phyloP scores from a whole-genome alignment of 2,888 invertebrate species.

The Orthonychiurus folsomi region DNA sequence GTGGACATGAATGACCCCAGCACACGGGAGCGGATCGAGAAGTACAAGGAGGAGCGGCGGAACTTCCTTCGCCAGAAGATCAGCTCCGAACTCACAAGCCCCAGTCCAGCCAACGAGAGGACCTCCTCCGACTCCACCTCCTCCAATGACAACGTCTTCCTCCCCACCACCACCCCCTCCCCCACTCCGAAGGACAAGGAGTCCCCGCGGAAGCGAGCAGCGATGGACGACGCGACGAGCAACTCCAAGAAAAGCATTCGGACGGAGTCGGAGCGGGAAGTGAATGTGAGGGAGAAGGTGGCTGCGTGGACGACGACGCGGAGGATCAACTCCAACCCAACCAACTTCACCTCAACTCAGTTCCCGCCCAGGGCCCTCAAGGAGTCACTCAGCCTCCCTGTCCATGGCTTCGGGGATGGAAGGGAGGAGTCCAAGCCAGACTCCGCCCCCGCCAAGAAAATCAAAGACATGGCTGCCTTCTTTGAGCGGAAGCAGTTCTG shows the following conservation, averaged over 20 bases:
- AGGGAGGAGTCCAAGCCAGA: background rate
- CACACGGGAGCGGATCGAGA: slow-evolving; percentile 74
- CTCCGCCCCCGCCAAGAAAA: slow-evolving; percentile 42
- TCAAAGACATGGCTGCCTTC: slow-evolving; percentile 71
- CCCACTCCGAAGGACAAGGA: slow-evolving; percentile 18
- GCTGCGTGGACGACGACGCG: slow-evolving; percentile 37
- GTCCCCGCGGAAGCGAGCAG: slow-evolving; percentile 38
- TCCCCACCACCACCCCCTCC: slow-evolving; percentile 10
- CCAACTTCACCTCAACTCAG: background rate
- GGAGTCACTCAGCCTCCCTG: slow-evolving; percentile 18
- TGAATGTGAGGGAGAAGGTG: slow-evolving; percentile 42
- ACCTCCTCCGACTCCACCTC: slow-evolving; percentile 11
- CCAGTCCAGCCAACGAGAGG: slow-evolving; percentile 14
- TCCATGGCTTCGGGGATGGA: slow-evolving; percentile 16
- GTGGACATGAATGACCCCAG: slow-evolving; percentile 48
- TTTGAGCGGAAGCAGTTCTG: slow-evolving; percentile 57
- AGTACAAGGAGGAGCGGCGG: slow-evolving; percentile 82
- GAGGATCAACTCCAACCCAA: background rate
- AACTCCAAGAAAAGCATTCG: slow-evolving; percentile 35
- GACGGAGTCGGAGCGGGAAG: slow-evolving; percentile 39
- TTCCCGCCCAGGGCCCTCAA: slow-evolving; percentile 14
- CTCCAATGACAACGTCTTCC: slow-evolving; percentile 25
- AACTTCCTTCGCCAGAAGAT: slow-evolving; percentile 76
- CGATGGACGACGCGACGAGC: slow-evolving; percentile 29
- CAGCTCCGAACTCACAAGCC: slow-evolving; percentile 45